Evolutionary conservation across 2,888 invertebrate species (phyloP), one percentile per base, ranked within the genome.

Genomic region (Schizotus pectinicornis): DNA sequence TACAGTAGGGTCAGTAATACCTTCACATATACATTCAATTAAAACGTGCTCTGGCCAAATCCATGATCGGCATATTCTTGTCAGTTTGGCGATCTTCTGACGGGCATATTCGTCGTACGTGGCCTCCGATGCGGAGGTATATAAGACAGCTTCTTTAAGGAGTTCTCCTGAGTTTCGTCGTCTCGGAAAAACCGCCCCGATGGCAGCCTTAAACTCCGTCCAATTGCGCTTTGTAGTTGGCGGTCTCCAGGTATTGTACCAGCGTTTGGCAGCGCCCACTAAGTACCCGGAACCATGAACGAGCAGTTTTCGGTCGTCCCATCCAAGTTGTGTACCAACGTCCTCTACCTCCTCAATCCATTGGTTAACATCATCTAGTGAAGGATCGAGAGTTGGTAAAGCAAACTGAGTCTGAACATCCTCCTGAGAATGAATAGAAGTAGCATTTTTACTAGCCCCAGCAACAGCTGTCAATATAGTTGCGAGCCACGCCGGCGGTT

Each of bases 181-280:
- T 12, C 43, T 9, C 30, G 43, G 43, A 14, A 43, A 43, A 43
- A 22, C 43, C 8, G 12, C 8, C 14, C 6, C 7, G 14, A 43
- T 11, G 30, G 43, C 43, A 22, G 8, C 14, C 30, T 43, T 43
- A 43, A 43, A 43, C 30, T 43, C 12, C 8, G 14, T 9, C 43
- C 43, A 43, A 8, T 6, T 43, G 14, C 43, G 43, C 14, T 14
- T 43, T 9, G 43, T 22, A 6, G 43, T 43, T 7, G 43, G 43
- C 6, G 14, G 43, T 43, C 43, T 43, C 43, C 43, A 43, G 14
- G 43, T 43, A 43, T 14, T 43, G 30, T 43, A 43, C 43, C 43
- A 43, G 6, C 43, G 12, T 43, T 43, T 43, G 6, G 43, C 43
- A 11, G 43, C 9, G 30, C 43, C 22, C 7, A 14, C 30, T 22